Conservation (phyloP, 2,113 vertebrate genomes). For the Tychaedon coryphoeus region DNA sequence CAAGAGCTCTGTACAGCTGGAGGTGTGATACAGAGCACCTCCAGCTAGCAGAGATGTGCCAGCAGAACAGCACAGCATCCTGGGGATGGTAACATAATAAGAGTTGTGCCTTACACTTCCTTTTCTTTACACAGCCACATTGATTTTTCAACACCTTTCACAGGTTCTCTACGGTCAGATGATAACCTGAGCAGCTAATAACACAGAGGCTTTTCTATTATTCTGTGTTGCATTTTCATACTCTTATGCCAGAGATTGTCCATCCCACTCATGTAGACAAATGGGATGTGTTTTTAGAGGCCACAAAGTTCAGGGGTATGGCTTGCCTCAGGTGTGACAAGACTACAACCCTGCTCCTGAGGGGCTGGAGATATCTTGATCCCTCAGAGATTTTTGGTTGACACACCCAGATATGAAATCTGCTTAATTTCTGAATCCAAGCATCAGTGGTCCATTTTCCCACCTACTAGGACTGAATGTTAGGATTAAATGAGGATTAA, state of each 20-base stretch:
- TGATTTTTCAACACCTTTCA: neutral
- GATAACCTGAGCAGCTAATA: neutral
- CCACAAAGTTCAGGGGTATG: neutral
- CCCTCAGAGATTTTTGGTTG: neutral
- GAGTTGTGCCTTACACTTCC: neutral
- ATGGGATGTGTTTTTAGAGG: rapidly evolving
- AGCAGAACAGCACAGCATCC: neutral
- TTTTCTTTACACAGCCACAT: neutral
- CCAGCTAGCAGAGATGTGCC: neutral
- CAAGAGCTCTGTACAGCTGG: neutral
- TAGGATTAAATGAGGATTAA: neutral
- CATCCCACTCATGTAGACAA: rapidly evolving
- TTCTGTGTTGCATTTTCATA: neutral
- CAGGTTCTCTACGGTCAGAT: neutral
- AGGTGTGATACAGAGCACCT: neutral
- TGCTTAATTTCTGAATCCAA: neutral
- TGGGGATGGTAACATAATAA: neutral
- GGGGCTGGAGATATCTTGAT: neutral
- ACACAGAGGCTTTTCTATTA: neutral
- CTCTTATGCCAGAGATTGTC: neutral
- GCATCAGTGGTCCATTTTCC: neutral
- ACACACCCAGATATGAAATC: neutral
- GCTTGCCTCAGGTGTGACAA: neutral
- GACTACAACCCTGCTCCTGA: neutral
- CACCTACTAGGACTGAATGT: neutral